Base-by-base conservation (phyloP, 2,797 vertebrate species). In the Rhodeus uyekii region DNA sequence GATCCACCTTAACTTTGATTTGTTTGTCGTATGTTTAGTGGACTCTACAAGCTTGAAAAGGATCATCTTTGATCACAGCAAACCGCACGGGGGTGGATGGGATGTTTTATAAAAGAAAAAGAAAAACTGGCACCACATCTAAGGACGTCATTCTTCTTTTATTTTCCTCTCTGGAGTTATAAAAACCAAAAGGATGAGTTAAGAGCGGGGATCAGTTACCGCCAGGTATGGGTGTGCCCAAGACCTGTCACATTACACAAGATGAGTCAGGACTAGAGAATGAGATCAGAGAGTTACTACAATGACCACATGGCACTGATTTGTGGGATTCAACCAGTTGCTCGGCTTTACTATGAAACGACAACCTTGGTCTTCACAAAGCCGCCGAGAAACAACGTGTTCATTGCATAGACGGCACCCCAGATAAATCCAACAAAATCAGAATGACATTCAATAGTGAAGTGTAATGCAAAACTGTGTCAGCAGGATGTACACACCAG, bases 81-180 rank as follows among this genome's bases (percentile, higher is more conserved):
- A 89, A 91, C 86, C 78, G 77, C 87, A 63, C 76, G 65, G 76
- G 87, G 76, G 61, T 46, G 44, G 69, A 76, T 78, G 82, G 46
- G 5, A 29, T 27, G 18, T 16, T 64, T 86, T 81, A 80, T 69
- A 38, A 76, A 86, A 55, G 1, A 14, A 65, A 91, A 90, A 83
- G 84, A 60, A 83, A 85, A 61, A 86, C 24, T 96, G 95, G 93
- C 94, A 93, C 50, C 81, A 90, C 90, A 96, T 97, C 94, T 94
- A 92, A 94, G 85, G 74, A 61, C n/a, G 12, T 80, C 36, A 61
- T 34, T 63, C 76, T 60, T 79, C 77, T 78, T 83, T 89, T 81
- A 83, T 84, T 90, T 78, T 76, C 79, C 81, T 83, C 50, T 76
- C 60, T 29, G 14, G 74, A 79, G 68, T 87, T 87, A 85, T 68